Evolutionary conservation across 2,888 invertebrate genomes (phyloP), one percentile per base, ranked within the genome.

Genomic region (Lycia hirtaria): DNA sequence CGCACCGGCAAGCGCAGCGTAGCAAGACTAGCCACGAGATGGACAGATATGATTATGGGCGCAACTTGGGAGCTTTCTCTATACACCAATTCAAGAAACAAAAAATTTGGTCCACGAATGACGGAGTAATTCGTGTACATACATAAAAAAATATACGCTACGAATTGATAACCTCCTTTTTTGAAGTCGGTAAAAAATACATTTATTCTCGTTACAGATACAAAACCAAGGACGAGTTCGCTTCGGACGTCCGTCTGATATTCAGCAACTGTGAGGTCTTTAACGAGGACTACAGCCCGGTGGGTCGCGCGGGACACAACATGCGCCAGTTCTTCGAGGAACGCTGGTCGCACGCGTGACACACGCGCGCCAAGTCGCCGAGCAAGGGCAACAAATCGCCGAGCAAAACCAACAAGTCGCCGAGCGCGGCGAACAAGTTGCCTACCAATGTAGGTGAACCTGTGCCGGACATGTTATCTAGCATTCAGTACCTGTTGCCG

Each of bases 211-310:
- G 14, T 52, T 32, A 6, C 90, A 98, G 98, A 68, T 99, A 99
- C 92, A 98, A 98, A 91, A 95, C 95, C 63, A 95, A 96, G 62
- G 98, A 97, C 64, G 98, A 98, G 68, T 99, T 99, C 92, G 96
- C 97, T 58, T 93, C 95, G 1, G 99, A 99, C 92, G 96, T 98
- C 15, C 94, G 98, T 6, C 95, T 98, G 69, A 98, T 99, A 78
- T 99, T 99, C 93, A 96, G 97, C 88, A 99, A 99, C 92, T 99
- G 99, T 87, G 98, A 98, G 84, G 97, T 97, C 51, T 99, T 99
- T 92, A 99, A 99, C 87, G 99, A 99, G 84, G 99, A 99, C 84
- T 98, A 99, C 88, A 98, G 98, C 70, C 98, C 98, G 0, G 98
- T 99, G 37, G 99, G 99, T 1, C 96, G 98, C 77, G 98, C 99